A percentile compares a stretch with the other conserved stretches of the same genome.
phyloP scores from a whole-genome alignment of 2,888 invertebrate genomes.

The Axea sp. region DNA sequence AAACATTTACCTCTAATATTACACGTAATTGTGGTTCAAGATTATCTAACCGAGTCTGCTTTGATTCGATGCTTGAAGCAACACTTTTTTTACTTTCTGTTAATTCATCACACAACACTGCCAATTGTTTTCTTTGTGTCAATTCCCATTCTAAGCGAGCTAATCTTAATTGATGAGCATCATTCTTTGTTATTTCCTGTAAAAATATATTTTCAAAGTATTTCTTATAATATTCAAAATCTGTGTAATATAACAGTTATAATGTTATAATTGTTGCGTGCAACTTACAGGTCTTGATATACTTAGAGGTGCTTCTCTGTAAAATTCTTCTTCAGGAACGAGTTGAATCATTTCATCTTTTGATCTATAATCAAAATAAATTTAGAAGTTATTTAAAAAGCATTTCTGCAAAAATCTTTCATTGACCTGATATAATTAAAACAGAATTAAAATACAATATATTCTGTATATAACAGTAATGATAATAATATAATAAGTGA shows the following conservation, averaged over 20 bases:
- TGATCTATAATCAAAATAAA: slow-evolving; percentile 33
- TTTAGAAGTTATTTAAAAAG: too few species aligned
- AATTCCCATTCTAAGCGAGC: slow-evolving; percentile 95
- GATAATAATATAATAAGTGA: too few species aligned
- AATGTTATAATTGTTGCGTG: too few species aligned
- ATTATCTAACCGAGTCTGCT: slow-evolving; percentile 88
- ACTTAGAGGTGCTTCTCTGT: slow-evolving; percentile 86
- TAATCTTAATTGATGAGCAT: slow-evolving; percentile 89
- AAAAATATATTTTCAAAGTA: slow-evolving; percentile 62
- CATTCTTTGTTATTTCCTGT: slow-evolving; percentile 84
- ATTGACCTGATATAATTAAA: too few species aligned
- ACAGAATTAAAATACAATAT: too few species aligned
- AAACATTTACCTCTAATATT: slow-evolving; percentile 82
- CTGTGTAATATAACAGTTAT: too few species aligned
- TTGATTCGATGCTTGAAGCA: slow-evolving; percentile 86
- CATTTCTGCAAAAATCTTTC: too few species aligned
- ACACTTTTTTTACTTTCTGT: slow-evolving; percentile 89
- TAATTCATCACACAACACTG: slow-evolving; percentile 87
- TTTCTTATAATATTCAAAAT: too few species aligned
- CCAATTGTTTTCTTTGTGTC: slow-evolving; percentile 90
- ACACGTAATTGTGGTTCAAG: slow-evolving; percentile 88
- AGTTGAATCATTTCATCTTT: slow-evolving; percentile 96
- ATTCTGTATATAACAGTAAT: too few species aligned
- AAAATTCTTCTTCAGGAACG: slow-evolving; percentile 91
- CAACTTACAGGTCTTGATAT: slow-evolving; percentile 85